Evolutionary conservation across 2,113 vertebrate genomes (phyloP), one percentile per base, ranked within the genome.

Genomic region (Embiotoca jacksoni): DNA sequence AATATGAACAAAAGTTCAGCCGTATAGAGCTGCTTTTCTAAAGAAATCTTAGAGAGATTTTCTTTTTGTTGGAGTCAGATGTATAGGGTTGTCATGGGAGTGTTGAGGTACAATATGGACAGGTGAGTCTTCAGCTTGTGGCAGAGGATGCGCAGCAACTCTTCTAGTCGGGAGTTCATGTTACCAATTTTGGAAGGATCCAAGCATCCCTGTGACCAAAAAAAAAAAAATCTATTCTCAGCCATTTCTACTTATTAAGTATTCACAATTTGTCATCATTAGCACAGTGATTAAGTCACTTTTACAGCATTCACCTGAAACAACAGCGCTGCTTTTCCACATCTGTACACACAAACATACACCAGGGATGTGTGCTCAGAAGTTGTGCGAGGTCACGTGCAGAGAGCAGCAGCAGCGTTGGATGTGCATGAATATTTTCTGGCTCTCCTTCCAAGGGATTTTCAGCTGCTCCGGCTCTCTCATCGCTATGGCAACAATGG

Each of bases 401-500:
- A 57, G 52, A 54, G 33, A 59, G 59, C 16, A 47, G 9, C 54
- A 1, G 2, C 7, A 55, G 37, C 49, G 6, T 15, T 13, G 47
- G 46, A 59, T 47, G 11, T 47, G 44, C 3, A 4, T 44, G 44
- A 68, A 73, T 74, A 66, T 81, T 79, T 41, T 60, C 46, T 0
- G n/a, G 47, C 30, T 84, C 49, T 56, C 58, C 47, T 70, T 81
- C 37, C 39, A 52, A 47, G 56, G 64, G 56, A 56, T 59, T 56
- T 70, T 66, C 46, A 68, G 66, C 15, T 31, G 9, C 66, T 56
- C 11, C 2, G 1, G 46, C 30, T 76, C 58, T 58, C 47, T 81
- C 33, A 79, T 65, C 47, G 0, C 77, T 77, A 66, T 82, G 78
- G 74, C 54, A 88, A 88, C 87, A 53, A 53, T 32, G 50, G 68